These are phyloP conservation scores for Apteryx owenii DNA, from an alignment of 2,113 vertebrate species.

Conservation along the genomic window DNA sequence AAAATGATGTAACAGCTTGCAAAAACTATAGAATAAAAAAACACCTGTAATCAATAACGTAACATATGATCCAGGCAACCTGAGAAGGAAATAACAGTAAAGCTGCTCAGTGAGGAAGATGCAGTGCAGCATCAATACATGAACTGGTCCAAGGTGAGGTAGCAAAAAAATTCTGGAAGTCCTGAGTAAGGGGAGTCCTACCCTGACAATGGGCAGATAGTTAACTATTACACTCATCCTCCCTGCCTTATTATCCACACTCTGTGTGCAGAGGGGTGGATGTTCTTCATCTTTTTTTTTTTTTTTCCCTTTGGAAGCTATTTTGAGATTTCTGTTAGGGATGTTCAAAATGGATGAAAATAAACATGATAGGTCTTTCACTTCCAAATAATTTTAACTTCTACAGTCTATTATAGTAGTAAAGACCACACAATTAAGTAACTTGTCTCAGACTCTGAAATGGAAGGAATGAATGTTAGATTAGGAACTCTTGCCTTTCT, in stretches of 20 bases:
- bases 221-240: not conserved
- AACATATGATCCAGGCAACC: not conserved
- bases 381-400: not conserved
- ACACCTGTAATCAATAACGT: not conserved
- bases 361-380: not conserved
- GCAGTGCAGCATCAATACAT: not conserved
- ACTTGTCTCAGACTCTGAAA: not conserved
- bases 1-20: not conserved
- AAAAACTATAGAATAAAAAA: constrained; percentile 1
- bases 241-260: not conserved
- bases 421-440: not conserved
- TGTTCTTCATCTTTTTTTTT: not conserved
- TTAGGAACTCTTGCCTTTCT: not conserved
- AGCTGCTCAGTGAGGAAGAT: not conserved
- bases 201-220: rapidly evolving
- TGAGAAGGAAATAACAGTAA: not conserved
- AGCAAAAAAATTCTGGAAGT: not conserved
- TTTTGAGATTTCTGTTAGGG: not conserved
- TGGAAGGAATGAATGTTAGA: not conserved
- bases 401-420: not conserved
- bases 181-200: not conserved
- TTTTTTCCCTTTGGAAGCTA: not conserved
- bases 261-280: rapidly evolving
- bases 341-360: not conserved
- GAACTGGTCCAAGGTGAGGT: not conserved